phyloP scores from a whole-genome alignment of 2,113 vertebrate species.

The Dicaeum eximium region DNA sequence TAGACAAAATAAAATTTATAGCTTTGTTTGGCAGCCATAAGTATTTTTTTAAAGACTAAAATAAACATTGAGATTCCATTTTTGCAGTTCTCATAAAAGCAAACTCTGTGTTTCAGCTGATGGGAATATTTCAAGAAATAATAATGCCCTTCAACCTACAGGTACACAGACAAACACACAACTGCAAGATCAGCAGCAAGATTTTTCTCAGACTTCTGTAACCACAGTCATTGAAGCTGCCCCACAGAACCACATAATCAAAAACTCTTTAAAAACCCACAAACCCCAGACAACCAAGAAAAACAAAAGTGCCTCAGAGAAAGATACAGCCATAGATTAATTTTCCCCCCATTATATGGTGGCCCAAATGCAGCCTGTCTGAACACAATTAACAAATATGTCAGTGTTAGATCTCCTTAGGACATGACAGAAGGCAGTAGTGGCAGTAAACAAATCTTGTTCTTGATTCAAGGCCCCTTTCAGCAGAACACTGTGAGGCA shows the following conservation, averaged over 20 bases:
- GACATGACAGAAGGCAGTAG: neutral
- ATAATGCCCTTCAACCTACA: neutral
- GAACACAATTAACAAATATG: neutral
- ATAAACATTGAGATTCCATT: neutral
- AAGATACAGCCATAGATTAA: neutral
- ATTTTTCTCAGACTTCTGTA: conserved; percentile 7
- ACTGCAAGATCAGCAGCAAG: conserved; percentile 28
- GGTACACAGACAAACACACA: conserved; percentile 35
- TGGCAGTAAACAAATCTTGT: neutral
- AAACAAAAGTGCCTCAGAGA: neutral
- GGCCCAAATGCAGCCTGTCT: neutral
- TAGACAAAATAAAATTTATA: conserved; percentile 27
- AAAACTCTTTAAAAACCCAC: neutral
- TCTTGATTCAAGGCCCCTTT: neutral
- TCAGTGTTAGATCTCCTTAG: neutral
- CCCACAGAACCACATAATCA: neutral
- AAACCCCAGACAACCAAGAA: neutral
- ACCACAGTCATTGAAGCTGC: neutral
- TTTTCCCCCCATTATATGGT: neutral
- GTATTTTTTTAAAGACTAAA: conserved; percentile 1
- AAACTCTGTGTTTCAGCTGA: neutral
- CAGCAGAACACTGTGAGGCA: neutral
- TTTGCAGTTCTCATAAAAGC: conserved; percentile 10
- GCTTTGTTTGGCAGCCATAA: conserved; percentile 20
- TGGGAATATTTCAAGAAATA: conserved; percentile 31